Evolutionary conservation across 2,113 vertebrate genomes (phyloP).

Genomic region (Pseudonaja textilis): DNA sequence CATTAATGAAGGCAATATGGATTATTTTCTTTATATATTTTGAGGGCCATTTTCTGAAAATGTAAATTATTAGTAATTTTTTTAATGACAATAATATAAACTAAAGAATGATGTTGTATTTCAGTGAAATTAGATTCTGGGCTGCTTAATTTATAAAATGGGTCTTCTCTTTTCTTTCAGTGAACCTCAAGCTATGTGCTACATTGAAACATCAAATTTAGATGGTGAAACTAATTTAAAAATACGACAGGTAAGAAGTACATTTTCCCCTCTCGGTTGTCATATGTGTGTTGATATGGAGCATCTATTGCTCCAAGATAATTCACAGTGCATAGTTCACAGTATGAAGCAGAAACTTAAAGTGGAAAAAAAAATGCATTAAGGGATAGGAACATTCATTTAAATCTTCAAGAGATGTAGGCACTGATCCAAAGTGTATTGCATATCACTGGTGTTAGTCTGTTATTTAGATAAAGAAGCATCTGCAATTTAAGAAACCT

Average conservation of each 20-base stretch:
- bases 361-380: neutral
- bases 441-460: neutral
- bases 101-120: neutral
- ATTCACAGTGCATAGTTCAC: neutral
- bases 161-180: conserved; percentile 69
- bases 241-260: conserved; percentile 89
- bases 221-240: conserved; percentile 99
- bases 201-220: conserved; percentile 98
- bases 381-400: neutral
- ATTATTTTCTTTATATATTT: neutral
- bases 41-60: conserved; percentile 49
- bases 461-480: neutral
- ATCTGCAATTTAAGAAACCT: neutral
- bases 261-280: neutral
- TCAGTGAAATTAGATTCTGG: neutral
- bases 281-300: conserved; percentile 1
- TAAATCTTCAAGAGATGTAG: neutral
- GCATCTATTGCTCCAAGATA: neutral
- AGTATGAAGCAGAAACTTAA: neutral
- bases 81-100: neutral
- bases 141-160: conserved; percentile 7
- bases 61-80: conserved; percentile 29
- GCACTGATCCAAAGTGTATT: neutral
- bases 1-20: rapidly evolving
- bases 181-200: conserved; percentile 98